Base-by-base conservation (phyloP, 2,888 invertebrate genomes). In the Brachylomia viminalis region DNA sequence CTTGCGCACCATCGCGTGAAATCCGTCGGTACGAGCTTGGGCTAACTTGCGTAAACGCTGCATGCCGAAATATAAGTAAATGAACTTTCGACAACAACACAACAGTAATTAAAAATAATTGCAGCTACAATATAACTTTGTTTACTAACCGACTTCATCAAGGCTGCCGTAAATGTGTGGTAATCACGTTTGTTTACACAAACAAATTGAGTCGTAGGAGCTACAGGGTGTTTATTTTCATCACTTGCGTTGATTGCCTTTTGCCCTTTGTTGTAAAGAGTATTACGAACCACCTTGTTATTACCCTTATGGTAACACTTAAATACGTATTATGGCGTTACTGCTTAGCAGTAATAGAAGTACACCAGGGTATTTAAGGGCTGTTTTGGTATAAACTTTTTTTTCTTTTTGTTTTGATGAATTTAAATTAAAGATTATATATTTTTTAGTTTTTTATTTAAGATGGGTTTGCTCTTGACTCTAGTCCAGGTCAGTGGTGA, bases 131-230 rank as follows among this genome's bases (percentile, higher is more conserved):
- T n/a, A 49, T 2, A 72, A 17, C 23, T 47, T 54, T 79, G 79
- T 79, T 79, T 79, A 64, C 42, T 42, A 3, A 23, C 33, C 33
- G 42, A 17, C 33, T 45, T 33, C 45, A 58, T 77, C 23, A 64
- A 72, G 56, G 33, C 33, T 79, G 45, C 2, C 30, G 58, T 52
- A 62, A 77, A 47, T 62, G 64, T 27, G 42, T 42, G 17, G 52
- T 45, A 69, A 82, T 70, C 69, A 79, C 69, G 56, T 70, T 82
- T 81, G 80, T 83, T 72, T 72, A 68, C 72, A 64, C 72, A 62
- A 80, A 80, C 67, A 68, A 80, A 84, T 73, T 80, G 62, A 80
- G 72, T 42, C 49, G 52, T 78, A 52, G 56, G 30, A 58, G 56
- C 49, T 23, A 42, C 58, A 59, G 65, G 45, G 20, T 72, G 82